phyloP scores from a whole-genome alignment of 2,113 vertebrate genomes.

The Perognathus longimembris region DNA sequence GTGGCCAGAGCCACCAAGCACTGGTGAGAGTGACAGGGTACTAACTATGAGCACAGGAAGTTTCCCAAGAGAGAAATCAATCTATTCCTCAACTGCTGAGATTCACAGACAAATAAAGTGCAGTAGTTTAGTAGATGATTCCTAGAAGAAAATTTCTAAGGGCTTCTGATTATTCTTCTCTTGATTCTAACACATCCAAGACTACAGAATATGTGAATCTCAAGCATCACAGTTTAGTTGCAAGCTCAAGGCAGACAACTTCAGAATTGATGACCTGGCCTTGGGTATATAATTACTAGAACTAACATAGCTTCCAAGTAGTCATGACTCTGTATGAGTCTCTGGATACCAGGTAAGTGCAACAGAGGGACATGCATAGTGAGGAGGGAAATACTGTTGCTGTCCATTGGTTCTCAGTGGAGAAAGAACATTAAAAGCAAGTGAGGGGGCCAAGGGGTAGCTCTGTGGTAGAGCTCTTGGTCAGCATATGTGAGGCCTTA shows the following conservation, averaged over 20 bases:
- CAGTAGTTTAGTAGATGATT: no score
- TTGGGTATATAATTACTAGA: not conserved
- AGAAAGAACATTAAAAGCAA: not conserved
- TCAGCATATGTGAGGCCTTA: not conserved
- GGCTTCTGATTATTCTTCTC: not conserved
- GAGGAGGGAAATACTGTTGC: not conserved
- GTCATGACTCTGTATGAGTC: not conserved
- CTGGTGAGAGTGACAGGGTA: no score
- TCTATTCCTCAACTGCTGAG: no score
- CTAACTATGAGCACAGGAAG: not conserved
- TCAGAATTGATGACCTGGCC: constrained; percentile 57
- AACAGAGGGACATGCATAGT: not conserved
- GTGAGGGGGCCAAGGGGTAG: not conserved
- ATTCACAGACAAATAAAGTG: not conserved
- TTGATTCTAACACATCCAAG: not conserved
- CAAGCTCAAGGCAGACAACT: constrained; percentile 54
- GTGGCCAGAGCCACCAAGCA: no score
- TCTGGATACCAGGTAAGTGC: not conserved
- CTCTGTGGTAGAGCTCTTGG: not conserved
- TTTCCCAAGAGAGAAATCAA: not conserved
- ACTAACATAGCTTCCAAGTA: constrained; percentile 30
- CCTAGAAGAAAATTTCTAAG: fast-evolving
- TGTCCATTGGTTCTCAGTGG: not conserved
- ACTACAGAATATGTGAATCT: no score
- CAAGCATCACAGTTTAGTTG: not conserved